Evolutionary conservation across 2,888 invertebrate species (phyloP), one percentile per base, ranked within the genome.

Genomic region (Rhimphoctona megacephalus): DNA sequence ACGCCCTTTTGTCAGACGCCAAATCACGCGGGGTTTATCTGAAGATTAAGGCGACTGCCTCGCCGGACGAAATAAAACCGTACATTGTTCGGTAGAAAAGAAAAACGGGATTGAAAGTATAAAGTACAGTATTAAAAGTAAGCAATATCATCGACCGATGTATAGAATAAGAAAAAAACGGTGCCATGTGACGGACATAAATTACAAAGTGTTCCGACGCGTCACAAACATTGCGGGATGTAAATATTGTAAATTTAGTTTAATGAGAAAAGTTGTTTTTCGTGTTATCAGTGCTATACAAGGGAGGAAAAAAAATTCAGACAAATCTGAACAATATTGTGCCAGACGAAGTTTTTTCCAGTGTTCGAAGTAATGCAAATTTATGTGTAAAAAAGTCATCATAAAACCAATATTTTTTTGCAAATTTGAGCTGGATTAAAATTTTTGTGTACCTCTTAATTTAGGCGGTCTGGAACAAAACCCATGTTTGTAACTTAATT

Each of bases 1-100:
- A 89, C n/a, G 89, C 91, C 5, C 87, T 94, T 17, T 25, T 94
- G 22, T 49, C 78, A 2, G 93, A 94, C 67, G 94, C 94, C 2
- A 87, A 86, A 22, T 72, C 81, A 0, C 91, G 94, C 22, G 88
- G 88, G 0, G 83, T 91, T 78, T 91, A 90, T 8, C 82, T 88
- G 14, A 83, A 89, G n/a, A 87, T 93, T 11, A 86, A 88, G 43
- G 85, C 91, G 5, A 89, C 80, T 43, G 90, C 92, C 2, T 69
- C 81, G 25, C 78, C 88, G 5, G 39, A 73, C 7, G 89, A 90
- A 22, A 91, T 92, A 52, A 89, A 88, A 64, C 82, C 76, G 54
- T 81, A 89, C 39, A 43, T 90, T 36, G 43, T 89, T 66, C 88
- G 88, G 79, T 88, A 85, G 77, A 52, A 52, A 6, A 57, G 39